Base-by-base conservation (phyloP, 1,140 invertebrate species). In the Drosophila pectinifera region DNA sequence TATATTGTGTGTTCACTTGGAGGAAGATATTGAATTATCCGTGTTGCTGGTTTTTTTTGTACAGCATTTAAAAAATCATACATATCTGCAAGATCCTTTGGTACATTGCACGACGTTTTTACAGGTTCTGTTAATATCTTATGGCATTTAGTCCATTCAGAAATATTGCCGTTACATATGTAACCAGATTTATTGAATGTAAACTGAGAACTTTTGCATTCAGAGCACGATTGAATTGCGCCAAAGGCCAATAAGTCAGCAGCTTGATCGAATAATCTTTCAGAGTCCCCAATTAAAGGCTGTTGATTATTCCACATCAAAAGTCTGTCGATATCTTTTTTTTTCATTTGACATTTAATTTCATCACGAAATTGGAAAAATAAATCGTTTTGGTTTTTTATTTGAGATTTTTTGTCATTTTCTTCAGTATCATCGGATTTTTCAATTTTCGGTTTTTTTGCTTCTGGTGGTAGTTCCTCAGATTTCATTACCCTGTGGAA, bases 171-270 rank as follows among this genome's bases (percentile, higher is more conserved):
- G 57, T 91, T 91, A 89, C 98, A 98, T 67, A 94, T 93, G 86
- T 98, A 98, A 1, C 96, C 96, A 20, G 95, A 95, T 78, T 95
- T 96, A 58, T 94, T 94, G 68, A 95, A 96, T 53, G 94, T 89
- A 14, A 98, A 93, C 83, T 97, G 95, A 10, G 96, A 96, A 36
- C 93, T 91, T 59, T 95, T 95, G 91, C 99, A 99, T 83, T 96
- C 95, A 5, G 94, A 91, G 92, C 98, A 99, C 0, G 94, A 94
- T 57, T 95, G 88, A 13, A 98, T 92, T 26, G 95, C 94, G 49
- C 99, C 99, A 94, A 99, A 99, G 4, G 95, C 94, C 94, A 99
- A 95, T 28, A 95, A 93, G 93, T 99, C 98, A 13, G 96, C 94
- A 2, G 98, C 84, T 58, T 93, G 93, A 93, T 98, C 96, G 42